A percentile compares a stretch with the other conserved stretches of the same genome.
Evolutionary conservation across 2,797 vertebrate species (phyloP).

Genomic region (Spinus olivaceus): DNA sequence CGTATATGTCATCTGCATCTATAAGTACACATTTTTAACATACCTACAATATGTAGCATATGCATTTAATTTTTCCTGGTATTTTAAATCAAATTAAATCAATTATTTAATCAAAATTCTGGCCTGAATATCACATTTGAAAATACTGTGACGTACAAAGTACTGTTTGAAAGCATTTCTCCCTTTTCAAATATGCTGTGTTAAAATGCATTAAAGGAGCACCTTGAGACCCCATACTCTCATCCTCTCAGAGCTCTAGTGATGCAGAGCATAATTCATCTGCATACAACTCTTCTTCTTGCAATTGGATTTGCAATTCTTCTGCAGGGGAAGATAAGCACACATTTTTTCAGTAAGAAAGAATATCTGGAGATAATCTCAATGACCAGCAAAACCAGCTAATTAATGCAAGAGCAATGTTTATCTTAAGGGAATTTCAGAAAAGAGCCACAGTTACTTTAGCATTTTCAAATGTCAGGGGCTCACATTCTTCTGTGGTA

Average conservation of each 20-base stretch:
- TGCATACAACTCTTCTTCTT: background rate
- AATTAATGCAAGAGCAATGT: background rate
- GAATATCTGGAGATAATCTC: background rate
- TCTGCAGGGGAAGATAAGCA: background rate
- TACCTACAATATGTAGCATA: background rate
- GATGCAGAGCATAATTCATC: background rate
- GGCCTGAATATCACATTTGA: background rate
- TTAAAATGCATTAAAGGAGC: background rate
- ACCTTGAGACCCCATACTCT: accelerated
- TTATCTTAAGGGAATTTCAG: background rate
- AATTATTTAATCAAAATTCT: background rate
- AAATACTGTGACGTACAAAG: background rate
- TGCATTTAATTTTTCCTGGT: background rate
- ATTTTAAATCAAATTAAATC: background rate
- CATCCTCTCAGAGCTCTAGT: background rate
- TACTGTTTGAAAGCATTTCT: background rate
- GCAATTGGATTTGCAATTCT: background rate
- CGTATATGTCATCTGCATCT: background rate
- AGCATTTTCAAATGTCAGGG: constrained; percentile 2
- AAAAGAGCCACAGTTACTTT: background rate
- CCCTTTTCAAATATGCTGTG: background rate
- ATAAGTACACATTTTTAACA: background rate
- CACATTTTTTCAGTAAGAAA: background rate
- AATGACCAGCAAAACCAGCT: background rate
- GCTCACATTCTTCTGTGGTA: background rate